Evolutionary conservation across 2,797 vertebrate genomes (phyloP).

Genomic region (Danio choprae): DNA sequence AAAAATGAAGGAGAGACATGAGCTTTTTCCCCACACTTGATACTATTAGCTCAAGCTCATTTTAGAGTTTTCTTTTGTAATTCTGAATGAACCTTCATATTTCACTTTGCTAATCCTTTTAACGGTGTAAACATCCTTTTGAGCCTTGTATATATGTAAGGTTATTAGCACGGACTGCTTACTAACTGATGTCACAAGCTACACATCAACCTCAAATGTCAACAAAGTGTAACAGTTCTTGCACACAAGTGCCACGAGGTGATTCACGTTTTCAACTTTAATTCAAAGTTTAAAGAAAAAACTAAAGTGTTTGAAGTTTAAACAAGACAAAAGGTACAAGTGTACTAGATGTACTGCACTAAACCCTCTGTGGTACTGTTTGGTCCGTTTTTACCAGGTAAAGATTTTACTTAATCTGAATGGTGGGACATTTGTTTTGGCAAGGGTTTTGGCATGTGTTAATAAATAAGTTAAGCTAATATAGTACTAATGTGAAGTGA

Average conservation of each 20-base stretch:
- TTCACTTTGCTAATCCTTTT: neutral
- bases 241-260: neutral
- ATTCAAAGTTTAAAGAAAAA: too few relatives aligned
- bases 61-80: neutral
- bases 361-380: too few relatives aligned
- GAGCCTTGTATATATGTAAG: neutral
- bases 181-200: neutral
- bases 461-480: too few relatives aligned
- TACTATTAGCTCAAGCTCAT: neutral
- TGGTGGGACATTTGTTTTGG: too few relatives aligned
- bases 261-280: neutral
- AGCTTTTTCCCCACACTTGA: constrained; percentile 15
- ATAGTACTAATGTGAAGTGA: too few relatives aligned
- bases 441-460: too few relatives aligned
- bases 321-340: too few relatives aligned
- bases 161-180: neutral
- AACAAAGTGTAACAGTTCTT: neutral
- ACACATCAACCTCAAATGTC: neutral
- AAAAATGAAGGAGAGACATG: too few relatives aligned
- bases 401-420: too few relatives aligned
- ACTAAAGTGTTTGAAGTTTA: too few relatives aligned
- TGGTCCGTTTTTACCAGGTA: too few relatives aligned
- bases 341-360: too few relatives aligned
- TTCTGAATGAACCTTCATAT: neutral
- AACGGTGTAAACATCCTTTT: neutral